Conservation (phyloP, 2,113 vertebrate genomes). For the Elaphurus davidianus region DNA sequence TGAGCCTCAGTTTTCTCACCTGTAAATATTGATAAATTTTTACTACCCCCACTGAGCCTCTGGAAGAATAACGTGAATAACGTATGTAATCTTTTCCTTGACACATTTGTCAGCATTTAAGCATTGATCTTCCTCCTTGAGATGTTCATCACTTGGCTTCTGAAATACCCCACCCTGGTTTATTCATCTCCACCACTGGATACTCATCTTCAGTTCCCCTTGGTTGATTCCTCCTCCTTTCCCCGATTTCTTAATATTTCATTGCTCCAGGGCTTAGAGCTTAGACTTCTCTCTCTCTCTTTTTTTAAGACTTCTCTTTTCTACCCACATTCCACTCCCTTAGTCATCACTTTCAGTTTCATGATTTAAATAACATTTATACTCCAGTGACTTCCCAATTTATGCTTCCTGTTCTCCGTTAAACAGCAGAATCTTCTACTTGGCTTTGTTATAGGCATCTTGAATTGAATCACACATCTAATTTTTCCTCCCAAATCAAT, state of each 20-base stretch:
- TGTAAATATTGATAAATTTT: background rate
- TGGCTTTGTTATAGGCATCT: background rate
- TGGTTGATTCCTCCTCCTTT: background rate
- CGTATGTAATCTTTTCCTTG: background rate
- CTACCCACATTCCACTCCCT: background rate
- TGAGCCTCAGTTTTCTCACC: background rate
- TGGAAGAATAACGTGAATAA: background rate
- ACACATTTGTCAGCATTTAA: background rate
- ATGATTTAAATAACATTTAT: background rate
- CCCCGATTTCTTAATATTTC: background rate
- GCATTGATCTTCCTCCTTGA: background rate
- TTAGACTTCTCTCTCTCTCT: background rate
- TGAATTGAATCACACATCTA: background rate
- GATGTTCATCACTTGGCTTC: background rate
- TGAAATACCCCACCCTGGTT: background rate
- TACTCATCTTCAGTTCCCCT: background rate
- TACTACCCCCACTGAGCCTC: background rate
- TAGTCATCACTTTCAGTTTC: background rate
- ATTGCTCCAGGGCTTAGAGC: background rate
- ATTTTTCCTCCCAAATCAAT: background rate
- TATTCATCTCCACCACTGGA: background rate
- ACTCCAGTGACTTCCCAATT: background rate
- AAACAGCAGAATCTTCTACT: background rate
- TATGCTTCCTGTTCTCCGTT: background rate
- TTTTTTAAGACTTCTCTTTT: background rate